Conservation (phyloP, 2,888 invertebrate species). For the Acholoe squamosa region DNA sequence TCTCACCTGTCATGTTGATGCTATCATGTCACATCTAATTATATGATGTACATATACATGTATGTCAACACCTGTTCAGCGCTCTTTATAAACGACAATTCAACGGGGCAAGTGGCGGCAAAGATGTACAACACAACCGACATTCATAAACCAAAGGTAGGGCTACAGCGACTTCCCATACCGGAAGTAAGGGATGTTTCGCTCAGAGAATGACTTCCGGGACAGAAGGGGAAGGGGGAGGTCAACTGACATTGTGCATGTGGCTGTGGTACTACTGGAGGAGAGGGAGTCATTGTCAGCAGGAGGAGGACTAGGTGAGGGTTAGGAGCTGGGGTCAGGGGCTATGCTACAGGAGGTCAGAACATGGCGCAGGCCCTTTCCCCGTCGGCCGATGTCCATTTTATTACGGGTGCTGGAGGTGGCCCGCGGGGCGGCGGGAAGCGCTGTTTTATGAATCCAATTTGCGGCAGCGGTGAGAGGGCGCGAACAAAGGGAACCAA, state of each 20-base stretch:
- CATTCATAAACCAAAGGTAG: not conserved
- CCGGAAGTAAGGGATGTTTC: slow-evolving; percentile 23
- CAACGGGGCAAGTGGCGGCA: no score
- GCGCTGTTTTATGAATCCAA: slow-evolving; percentile 60
- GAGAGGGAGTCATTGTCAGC: not conserved
- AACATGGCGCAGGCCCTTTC: not conserved
- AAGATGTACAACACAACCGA: no score
- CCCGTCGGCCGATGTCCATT: slow-evolving; percentile 54
- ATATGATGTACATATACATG: no score
- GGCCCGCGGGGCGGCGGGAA: slow-evolving; percentile 21
- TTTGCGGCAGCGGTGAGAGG: slow-evolving; percentile 59
- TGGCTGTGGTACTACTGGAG: not conserved
- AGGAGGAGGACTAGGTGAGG: not conserved
- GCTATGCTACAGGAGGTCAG: not conserved
- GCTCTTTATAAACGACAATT: no score
- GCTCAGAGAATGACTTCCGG: not conserved
- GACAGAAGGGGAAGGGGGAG: not conserved
- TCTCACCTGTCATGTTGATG: no score
- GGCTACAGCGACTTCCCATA: not conserved
- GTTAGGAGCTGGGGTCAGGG: not conserved
- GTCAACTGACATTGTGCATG: not conserved
- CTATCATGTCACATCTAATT: no score
- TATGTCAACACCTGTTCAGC: no score
- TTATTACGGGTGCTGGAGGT: slow-evolving; percentile 16
- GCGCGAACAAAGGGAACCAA: slow-evolving; percentile 48